Evolutionary conservation across 2,888 invertebrate species (phyloP).

Genomic region (Sepioteuthis lessoniana): DNA sequence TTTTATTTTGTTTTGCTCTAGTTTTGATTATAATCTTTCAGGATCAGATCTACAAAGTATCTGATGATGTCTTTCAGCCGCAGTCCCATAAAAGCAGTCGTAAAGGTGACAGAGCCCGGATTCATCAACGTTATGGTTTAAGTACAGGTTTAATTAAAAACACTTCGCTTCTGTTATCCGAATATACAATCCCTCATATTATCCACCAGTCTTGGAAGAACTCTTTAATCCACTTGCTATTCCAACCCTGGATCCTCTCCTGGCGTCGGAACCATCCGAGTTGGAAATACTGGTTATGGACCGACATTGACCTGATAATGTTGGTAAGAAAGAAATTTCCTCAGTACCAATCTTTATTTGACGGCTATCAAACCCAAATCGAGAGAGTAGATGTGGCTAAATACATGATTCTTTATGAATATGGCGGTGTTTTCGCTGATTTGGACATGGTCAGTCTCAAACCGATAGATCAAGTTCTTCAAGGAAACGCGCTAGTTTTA

Average conservation of each 20-base stretch:
- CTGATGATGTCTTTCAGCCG: not conserved
- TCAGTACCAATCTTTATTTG: conserved; percentile 1
- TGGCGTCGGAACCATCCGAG: conserved; percentile 41
- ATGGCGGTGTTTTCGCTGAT: conserved; percentile 47
- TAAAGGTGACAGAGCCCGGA: not conserved
- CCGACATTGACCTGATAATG: conserved; percentile 3
- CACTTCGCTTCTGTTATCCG: not conserved
- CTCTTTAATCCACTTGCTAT: not conserved
- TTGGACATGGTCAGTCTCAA: conserved; percentile 44
- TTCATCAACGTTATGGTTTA: not conserved
- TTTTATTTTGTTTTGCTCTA: not conserved
- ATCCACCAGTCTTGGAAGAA: not conserved
- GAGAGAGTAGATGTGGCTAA: conserved; percentile 49
- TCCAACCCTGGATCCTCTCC: conserved; percentile 36
- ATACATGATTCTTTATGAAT: conserved; percentile 50
- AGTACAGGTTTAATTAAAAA: not conserved
- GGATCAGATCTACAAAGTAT: not conserved
- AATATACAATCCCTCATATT: not conserved
- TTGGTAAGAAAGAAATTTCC: conserved; percentile 43
- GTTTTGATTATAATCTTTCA: not conserved
- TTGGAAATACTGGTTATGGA: conserved; percentile 50
- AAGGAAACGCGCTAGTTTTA: not conserved
- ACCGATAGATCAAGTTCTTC: not conserved
- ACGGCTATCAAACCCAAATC: conserved; percentile 39
- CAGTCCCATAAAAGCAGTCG: not conserved